Evolutionary conservation across 2,113 vertebrate genomes (phyloP), one percentile per base, ranked within the genome.

Genomic region (Rhombomys opimus): DNA sequence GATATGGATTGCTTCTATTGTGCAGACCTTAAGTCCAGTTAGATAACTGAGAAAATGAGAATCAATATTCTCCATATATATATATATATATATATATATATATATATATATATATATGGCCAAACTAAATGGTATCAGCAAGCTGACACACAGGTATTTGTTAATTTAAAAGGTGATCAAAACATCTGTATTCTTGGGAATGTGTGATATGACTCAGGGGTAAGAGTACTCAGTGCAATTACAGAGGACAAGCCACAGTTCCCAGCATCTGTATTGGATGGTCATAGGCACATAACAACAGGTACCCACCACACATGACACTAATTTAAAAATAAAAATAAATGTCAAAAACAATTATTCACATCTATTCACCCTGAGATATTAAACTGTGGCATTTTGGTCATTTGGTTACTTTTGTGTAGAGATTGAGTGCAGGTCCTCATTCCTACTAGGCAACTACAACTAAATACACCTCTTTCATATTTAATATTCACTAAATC

Each of bases 261-360:
- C 59, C 23, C 15, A 63, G 57, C 8, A 84, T 27, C 59, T 7
- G 5, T 41, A n/a, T 63, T 63, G 23, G 3, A 2, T 27, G 20
- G 23, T 17, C 59, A 63, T 25, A 23, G 41, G 13, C 59, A 41
- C 25, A 84, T 27, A 84, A 15, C 3, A n/a, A 84, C 23, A 67
- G 17, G 10, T 4, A 18, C 25, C 7, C 1, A 1, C 25, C 7
- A 30, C 7, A 41, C 13, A 27, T 27, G 22, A 6, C 11, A 50
- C 32, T 85, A 67, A 50, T 67, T 61, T 7, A 57, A 70, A 54
- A 25, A n/a, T 22, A 81, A n/a, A 81, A 61, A 13, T 22, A 12
- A n/a, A 57, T 25, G 35, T n/a, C 32, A 38, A 57, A 68, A 38
- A 54, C 4, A n/a, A 12, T 32, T 35, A 38, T 50, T 82, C 0